Conservation (phyloP, 2,113 vertebrate genomes). For the Bettongia penicillata region DNA sequence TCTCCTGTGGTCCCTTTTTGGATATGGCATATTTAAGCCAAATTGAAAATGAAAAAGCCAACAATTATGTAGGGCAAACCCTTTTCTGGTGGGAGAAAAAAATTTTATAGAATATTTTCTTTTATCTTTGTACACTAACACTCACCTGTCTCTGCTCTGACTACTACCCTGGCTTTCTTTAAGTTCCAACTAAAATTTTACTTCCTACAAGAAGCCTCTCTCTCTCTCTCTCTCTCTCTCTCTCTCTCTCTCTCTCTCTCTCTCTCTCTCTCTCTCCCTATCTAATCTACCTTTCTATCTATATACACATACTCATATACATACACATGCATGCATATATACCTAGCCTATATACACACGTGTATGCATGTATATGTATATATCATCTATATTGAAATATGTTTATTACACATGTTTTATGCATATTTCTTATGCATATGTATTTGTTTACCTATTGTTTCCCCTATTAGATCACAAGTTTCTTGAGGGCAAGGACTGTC, state of each 20-base stretch:
- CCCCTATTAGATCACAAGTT: background rate
- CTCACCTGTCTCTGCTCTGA: background rate
- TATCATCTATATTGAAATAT: background rate
- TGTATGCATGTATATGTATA: background rate
- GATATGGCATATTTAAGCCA: background rate
- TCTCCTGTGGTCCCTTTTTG: background rate
- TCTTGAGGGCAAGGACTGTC: background rate
- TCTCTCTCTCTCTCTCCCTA: too few species aligned
- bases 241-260: too few species aligned
- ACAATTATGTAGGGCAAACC: background rate
- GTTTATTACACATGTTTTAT: background rate
- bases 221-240: too few species aligned
- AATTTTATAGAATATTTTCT: background rate
- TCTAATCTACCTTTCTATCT: too few species aligned
- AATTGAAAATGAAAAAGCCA: background rate
- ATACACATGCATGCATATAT: background rate
- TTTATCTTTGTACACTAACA: conserved; percentile 2
- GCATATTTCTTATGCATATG: background rate
- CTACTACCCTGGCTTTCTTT: background rate
- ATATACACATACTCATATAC: background rate
- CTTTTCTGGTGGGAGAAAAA: background rate
- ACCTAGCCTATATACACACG: background rate
- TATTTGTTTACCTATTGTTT: background rate
- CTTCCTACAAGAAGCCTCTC: background rate
- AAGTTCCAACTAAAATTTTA: background rate